phyloP scores from a whole-genome alignment of 2,888 invertebrate species.

The Caenorhabditis imperialis region DNA sequence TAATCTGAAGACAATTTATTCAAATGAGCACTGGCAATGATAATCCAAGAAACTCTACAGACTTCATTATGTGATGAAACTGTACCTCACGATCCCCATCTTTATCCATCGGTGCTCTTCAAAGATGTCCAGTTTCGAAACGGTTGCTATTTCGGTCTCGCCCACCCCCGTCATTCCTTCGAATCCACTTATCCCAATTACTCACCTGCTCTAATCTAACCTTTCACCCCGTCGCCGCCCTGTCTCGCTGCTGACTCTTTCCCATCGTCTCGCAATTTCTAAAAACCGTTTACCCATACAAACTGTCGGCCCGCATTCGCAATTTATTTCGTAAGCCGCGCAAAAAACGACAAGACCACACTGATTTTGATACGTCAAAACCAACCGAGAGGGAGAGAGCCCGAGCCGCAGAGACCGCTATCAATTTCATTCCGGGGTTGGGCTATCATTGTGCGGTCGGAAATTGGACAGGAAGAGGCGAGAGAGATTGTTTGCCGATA shows the following conservation, averaged over 20 bases:
- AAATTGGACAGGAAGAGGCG: conserved; percentile 1
- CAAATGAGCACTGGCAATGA: too few relatives aligned
- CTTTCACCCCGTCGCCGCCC: conserved; percentile 34
- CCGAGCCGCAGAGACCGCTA: conserved; percentile 7
- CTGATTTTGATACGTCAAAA: conserved; percentile 59
- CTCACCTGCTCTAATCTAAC: conserved; percentile 14
- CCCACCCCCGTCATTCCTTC: conserved; percentile 7
- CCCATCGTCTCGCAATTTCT: conserved; percentile 32
- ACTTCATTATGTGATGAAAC: too few relatives aligned
- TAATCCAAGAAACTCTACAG: too few relatives aligned
- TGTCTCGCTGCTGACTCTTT: conserved; percentile 22
- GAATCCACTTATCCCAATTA: conserved; percentile 12
- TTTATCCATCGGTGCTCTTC: too few relatives aligned
- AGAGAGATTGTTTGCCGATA: conserved; percentile 38
- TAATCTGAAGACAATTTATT: too few relatives aligned
- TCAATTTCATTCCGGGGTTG: conserved; percentile 1
- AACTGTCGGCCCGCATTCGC: too few relatives aligned
- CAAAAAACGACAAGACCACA: conserved; percentile 3
- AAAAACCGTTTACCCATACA: conserved; percentile 37
- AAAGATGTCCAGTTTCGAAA: too few relatives aligned
- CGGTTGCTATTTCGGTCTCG: too few relatives aligned
- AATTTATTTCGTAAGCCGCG: not conserved
- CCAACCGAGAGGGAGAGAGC: conserved; percentile 26
- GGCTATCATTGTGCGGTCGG: conserved; percentile 3
- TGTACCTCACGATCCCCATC: conserved; percentile 1